A percentile compares a stretch with the other conserved stretches of the same genome.
phyloP scores from a whole-genome alignment of 2,888 invertebrate genomes.

The Zaprionus lineosus region DNA sequence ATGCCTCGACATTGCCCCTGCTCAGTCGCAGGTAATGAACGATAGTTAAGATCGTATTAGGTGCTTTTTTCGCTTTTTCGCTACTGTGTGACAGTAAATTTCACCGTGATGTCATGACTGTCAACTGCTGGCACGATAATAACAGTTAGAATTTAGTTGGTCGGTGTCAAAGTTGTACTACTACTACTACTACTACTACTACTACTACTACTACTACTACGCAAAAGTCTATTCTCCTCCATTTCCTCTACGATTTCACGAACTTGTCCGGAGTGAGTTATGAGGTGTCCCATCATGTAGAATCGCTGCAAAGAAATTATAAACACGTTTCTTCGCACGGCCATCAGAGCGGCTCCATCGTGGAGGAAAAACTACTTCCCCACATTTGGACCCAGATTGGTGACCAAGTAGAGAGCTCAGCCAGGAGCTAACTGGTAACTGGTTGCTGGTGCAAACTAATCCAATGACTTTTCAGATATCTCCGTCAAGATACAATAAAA shows the following conservation, averaged over 20 bases:
- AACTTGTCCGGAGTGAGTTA: no score
- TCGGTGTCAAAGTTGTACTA: no score
- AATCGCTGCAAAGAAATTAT: slow-evolving; percentile 44
- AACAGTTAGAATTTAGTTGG: slow-evolving; percentile 9
- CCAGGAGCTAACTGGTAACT: no score
- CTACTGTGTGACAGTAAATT: slow-evolving; percentile 31
- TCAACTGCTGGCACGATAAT: slow-evolving; percentile 46
- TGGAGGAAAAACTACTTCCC: no score
- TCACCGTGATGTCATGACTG: slow-evolving; percentile 61
- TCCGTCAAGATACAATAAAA: no score
- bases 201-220: no score
- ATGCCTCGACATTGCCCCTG: not conserved
- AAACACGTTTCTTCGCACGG: slow-evolving; percentile 44
- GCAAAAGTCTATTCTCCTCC: slow-evolving; percentile 1
- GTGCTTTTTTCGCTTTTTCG: slow-evolving; percentile 5
- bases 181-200: no score
- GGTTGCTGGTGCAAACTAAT: no score
- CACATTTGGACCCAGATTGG: no score
- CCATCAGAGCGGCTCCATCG: no score
- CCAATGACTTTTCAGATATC: no score
- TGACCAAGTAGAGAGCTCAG: no score
- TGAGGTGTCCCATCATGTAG: slow-evolving; percentile 8
- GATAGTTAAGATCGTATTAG: slow-evolving; percentile 10
- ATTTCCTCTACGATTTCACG: slow-evolving; percentile 12
- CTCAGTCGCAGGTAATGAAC: slow-evolving; percentile 2